A percentile compares a stretch with the other conserved stretches of the same genome.
These are phyloP conservation scores for Cyclina sinensis DNA, from an alignment of 1,140 invertebrate genomes.

Conservation along the genomic window DNA sequence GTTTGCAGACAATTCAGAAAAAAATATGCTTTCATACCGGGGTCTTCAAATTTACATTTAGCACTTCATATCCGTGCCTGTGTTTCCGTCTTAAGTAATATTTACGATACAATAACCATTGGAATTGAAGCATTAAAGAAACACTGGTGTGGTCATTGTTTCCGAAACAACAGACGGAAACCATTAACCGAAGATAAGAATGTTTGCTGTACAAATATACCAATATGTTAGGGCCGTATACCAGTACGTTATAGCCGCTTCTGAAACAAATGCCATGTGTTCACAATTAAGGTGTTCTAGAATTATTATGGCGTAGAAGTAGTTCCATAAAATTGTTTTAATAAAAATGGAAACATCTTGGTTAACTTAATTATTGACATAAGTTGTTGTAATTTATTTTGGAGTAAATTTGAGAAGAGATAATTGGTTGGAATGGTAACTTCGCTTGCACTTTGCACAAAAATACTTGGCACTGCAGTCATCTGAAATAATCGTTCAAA, in stretches of 20 bases:
- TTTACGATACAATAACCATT: neutral
- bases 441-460: neutral
- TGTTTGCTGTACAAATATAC: neutral
- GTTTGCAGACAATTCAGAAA: too few relatives aligned
- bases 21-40: too few relatives aligned
- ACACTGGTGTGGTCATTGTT: neutral
- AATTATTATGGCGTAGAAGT: neutral
- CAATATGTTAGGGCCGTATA: neutral
- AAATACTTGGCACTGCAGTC: neutral
- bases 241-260: too few relatives aligned
- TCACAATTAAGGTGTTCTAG: neutral
- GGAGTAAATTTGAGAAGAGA: too few relatives aligned
- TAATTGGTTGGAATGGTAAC: too few relatives aligned
- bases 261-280: neutral
- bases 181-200: neutral
- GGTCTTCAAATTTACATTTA: too few relatives aligned
- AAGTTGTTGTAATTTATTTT: neutral
- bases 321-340: neutral
- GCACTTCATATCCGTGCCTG: too few relatives aligned
- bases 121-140: neutral
- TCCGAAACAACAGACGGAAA: slow-evolving; percentile 10
- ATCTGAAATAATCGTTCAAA: neutral
- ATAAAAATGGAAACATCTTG: neutral
- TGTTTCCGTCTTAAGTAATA: too few relatives aligned
- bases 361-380: neutral